A percentile compares a stretch with the other conserved stretches of the same genome.
Conservation (phyloP, 2,888 invertebrate species). For the Branchipolynoe longqiensis region DNA sequence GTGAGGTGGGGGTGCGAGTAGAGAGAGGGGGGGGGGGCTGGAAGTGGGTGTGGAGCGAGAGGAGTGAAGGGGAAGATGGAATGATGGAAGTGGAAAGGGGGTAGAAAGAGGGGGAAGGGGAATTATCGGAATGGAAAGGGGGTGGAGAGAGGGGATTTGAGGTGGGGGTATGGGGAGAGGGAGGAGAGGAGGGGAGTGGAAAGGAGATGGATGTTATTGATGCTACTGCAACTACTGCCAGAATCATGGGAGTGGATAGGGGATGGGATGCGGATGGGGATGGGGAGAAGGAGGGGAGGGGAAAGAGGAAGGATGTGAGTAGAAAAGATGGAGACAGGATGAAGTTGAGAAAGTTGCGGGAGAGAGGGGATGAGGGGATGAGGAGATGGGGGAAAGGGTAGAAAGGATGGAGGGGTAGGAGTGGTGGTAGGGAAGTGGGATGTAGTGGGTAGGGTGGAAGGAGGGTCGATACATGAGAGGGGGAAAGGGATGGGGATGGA, state of each 20-base stretch:
- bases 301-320: too few relatives aligned
- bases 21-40: background rate
- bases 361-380: background rate
- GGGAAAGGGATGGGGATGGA: too few relatives aligned
- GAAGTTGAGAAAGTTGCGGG: too few relatives aligned
- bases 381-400: too few relatives aligned
- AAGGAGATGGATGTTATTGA: too few relatives aligned
- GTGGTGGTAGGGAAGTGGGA: too few relatives aligned
- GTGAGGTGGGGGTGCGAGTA: background rate
- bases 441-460: too few relatives aligned
- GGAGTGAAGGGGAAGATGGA: too few relatives aligned
- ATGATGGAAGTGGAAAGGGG: background rate
- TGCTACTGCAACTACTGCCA: background rate
- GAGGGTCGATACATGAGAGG: too few relatives aligned
- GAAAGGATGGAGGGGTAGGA: too few relatives aligned
- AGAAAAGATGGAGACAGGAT: slow-evolving; percentile 21
- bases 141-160: background rate
- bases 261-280: too few relatives aligned
- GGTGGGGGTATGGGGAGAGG: background rate
- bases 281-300: too few relatives aligned
- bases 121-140: background rate
- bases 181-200: background rate
- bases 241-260: background rate
- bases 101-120: background rate
- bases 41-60: background rate